Base-by-base conservation (phyloP, 2,113 vertebrate species). In the Echinops telfairi region DNA sequence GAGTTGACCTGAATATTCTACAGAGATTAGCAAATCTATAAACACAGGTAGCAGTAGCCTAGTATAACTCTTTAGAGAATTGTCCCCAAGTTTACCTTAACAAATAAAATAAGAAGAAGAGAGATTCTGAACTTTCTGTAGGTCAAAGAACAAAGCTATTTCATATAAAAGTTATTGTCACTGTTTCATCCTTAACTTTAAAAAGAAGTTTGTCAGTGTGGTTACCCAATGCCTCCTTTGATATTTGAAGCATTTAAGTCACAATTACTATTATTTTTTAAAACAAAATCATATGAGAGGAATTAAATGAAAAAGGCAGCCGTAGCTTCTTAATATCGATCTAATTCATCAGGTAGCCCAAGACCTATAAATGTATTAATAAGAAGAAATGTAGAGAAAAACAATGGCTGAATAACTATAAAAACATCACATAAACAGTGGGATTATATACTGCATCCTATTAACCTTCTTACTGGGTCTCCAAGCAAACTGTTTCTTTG, bases 391-490 rank as follows among this genome's bases (percentile, higher is more conserved):
- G 87, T 92, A 90, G 23, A 4, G 86, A 19, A 68, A 95, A 96
- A 94, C 7, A 89, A 66, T 93, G 91, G 27, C 36, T 83, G 58
- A 95, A 8, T 93, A 22, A 60, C 94, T 93, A 92, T 76, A 93
- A 96, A 91, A 94, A 83, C 79, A 93, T 90, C 66, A 96, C 25
- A 78, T 57, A 68, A 40, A 0, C 1, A 88, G 4, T 86, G 58
- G 33, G 14, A 77, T 95, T 94, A 86, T 76, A 17, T 77, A 94
- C 29, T 89, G 2, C 0, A 0, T 90, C 88, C 84, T 68, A 91
- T 14, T 96, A 94, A 97, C 17, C n/a, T 95, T 97, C 64, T 92
- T 60, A 95, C 31, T 95, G 0, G 80, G 5, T 82, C 47, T 95
- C 10, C 77, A 95, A 40, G 33, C 85, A 87, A 95, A 97, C 96